Evolutionary conservation across 1,140 invertebrate species (phyloP).

Genomic region (Lordiphosa mommai): DNA sequence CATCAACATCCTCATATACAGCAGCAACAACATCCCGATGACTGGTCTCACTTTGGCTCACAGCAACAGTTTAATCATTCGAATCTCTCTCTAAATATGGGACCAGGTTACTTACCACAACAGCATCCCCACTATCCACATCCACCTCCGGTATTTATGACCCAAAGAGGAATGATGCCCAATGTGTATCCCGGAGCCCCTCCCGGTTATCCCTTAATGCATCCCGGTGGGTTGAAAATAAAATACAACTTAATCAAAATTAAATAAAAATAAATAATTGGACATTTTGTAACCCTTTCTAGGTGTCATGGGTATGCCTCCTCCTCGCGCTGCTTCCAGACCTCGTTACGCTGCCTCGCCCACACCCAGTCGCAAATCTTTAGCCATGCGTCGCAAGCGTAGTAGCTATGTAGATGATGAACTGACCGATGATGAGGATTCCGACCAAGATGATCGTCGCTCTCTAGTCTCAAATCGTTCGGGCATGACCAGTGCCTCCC

Average conservation of each 20-base stretch:
- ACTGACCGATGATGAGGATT: slow-evolving; percentile 81
- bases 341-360: slow-evolving; percentile 83
- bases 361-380: slow-evolving; percentile 85
- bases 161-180: slow-evolving; percentile 62
- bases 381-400: slow-evolving; percentile 79
- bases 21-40: slow-evolving; percentile 76
- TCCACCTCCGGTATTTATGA: slow-evolving; percentile 73
- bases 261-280: background rate
- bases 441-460: slow-evolving; percentile 81
- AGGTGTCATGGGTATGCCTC: slow-evolving; percentile 72
- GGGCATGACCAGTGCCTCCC: slow-evolving; percentile 61
- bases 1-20: slow-evolving; percentile 32
- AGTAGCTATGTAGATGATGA: slow-evolving; percentile 80
- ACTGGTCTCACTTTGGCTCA: slow-evolving; percentile 80
- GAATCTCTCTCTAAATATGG: slow-evolving; percentile 84
- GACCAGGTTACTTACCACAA: slow-evolving; percentile 79
- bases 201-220: slow-evolving; percentile 66
- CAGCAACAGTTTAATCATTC: slow-evolving; percentile 83
- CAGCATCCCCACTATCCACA: slow-evolving; percentile 79
- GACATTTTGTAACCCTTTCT: too few species aligned
- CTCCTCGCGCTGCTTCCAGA: slow-evolving; percentile 80
- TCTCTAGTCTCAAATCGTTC: slow-evolving; percentile 79
- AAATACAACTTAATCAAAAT: background rate
- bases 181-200: slow-evolving; percentile 69
- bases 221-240: slow-evolving; percentile 45